Evolutionary conservation across 2,797 vertebrate species (phyloP).

Genomic region (Pyrocephalus nanus): DNA sequence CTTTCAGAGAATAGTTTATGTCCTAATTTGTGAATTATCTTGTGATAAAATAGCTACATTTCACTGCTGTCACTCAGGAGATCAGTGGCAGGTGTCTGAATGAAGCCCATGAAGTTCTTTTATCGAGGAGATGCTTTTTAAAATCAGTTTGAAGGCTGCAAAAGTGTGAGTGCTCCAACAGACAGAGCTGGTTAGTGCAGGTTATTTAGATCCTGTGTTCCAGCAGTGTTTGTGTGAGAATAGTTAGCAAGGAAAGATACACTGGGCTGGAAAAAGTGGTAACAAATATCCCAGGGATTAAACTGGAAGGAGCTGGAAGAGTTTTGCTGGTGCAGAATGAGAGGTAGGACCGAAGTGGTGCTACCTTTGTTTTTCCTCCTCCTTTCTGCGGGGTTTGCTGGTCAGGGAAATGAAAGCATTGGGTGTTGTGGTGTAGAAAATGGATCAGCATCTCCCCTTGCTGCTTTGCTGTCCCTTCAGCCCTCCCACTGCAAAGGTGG

Average conservation of each 20-base stretch:
- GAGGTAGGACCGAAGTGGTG: background rate
- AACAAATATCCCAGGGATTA: background rate
- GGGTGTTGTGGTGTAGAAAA: background rate
- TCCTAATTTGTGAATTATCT: background rate
- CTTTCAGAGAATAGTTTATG: background rate
- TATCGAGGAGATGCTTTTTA: background rate
- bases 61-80: background rate
- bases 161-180: background rate
- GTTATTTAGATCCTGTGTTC: background rate
- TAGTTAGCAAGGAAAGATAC: background rate
- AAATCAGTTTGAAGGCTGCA: background rate
- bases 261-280: background rate
- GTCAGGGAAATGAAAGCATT: background rate
- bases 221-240: background rate
- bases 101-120: background rate
- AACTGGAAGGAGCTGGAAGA: conserved; percentile 2
- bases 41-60: background rate
- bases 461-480: background rate
- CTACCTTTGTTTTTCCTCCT: background rate
- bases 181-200: background rate
- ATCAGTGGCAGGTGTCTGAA: background rate
- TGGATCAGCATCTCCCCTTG: background rate
- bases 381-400: background rate
- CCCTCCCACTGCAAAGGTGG: background rate
- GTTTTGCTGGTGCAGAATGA: background rate